Base-by-base conservation (phyloP, 1,140 invertebrate genomes). In the Mylabris phalerata region DNA sequence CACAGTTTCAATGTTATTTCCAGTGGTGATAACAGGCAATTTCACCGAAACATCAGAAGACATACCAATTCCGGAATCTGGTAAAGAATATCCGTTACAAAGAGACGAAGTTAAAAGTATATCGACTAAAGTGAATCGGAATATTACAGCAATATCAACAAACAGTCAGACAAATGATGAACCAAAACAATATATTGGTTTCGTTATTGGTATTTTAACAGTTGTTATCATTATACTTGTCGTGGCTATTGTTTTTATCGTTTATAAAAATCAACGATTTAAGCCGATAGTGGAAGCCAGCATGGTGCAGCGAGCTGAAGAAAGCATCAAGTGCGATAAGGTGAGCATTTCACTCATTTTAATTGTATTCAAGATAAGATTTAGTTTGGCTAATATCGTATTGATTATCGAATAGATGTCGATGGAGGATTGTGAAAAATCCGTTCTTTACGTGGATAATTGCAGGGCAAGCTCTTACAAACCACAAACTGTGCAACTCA, bases 141-240 rank as follows among this genome's bases (percentile, higher is more conserved):
- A 64, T 52, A 60, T 45, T 25, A 60, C 45, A 7, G 56, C 41
- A 50, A 46, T 46, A 41, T 50, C 57, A 48, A 60, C 57, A 54
- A 61, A 57, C 50, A 55, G 47, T 47, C 62, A 51, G 51, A 56
- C 60, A 57, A 75, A 75, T 67, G 71, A 78, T 39, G 82, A 84
- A 67, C 75, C 79, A 50, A 81, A 77, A 60, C 78, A 80, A 67
- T 75, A 78, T 66, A 86, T 90, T 66, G 87, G 86, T 43, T 78
- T 89, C 61, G 81, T 90, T 56, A 88, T 90, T 66, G 87, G 87
- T n/a, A 80, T 85, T 42, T 76, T 90, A 60, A 83, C 84, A 10
- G 85, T 86, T 24, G 83, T 89, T 60, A 89, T 90, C 61, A 71
- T 90, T 13, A 75, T 87, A 57, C 77, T 87, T 9, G 73, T 84